A percentile compares a stretch with the other conserved stretches of the same genome.
Conservation (phyloP, 1,140 invertebrate species). For the Popillia japonica region DNA sequence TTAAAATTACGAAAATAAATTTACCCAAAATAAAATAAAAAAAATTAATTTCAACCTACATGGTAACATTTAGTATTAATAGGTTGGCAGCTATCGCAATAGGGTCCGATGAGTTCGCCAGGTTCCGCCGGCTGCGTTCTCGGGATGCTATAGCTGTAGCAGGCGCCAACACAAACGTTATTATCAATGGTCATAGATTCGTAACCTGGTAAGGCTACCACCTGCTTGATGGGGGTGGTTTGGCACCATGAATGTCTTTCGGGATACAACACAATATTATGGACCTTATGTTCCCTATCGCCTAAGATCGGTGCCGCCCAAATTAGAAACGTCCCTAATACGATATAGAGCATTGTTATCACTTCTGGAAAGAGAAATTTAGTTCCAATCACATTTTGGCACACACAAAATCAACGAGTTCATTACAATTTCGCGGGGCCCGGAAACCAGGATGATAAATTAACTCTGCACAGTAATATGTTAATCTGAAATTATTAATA, state of each 20-base stretch:
- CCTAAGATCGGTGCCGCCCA: neutral
- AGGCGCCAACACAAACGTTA: conserved; percentile 74
- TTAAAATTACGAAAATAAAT: conserved; percentile 50
- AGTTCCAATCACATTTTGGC: too few relatives aligned
- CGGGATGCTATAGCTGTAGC: conserved; percentile 75
- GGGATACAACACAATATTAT: conserved; percentile 74
- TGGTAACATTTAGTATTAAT: conserved; percentile 70
- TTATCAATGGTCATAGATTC: conserved; percentile 72
- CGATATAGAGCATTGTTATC: neutral
- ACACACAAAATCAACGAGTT: too few relatives aligned
- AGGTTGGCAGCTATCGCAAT: conserved; percentile 75
- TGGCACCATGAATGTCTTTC: conserved; percentile 77
- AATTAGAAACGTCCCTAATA: neutral
- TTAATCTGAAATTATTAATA: too few relatives aligned
- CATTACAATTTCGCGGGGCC: too few relatives aligned
- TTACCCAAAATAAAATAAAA: too few relatives aligned
- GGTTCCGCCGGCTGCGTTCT: conserved; percentile 71
- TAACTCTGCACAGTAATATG: too few relatives aligned
- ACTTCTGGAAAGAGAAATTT: neutral
- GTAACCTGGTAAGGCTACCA: conserved; percentile 69
- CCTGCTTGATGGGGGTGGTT: conserved; percentile 72
- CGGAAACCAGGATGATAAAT: too few relatives aligned
- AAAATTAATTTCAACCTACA: conserved; percentile 59
- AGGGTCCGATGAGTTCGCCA: conserved; percentile 71
- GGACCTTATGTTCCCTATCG: conserved; percentile 58